A percentile compares a stretch with the other conserved stretches of the same genome.
phyloP scores from a whole-genome alignment of 2,797 vertebrate species.

The Odontamblyopus lacepedii region DNA sequence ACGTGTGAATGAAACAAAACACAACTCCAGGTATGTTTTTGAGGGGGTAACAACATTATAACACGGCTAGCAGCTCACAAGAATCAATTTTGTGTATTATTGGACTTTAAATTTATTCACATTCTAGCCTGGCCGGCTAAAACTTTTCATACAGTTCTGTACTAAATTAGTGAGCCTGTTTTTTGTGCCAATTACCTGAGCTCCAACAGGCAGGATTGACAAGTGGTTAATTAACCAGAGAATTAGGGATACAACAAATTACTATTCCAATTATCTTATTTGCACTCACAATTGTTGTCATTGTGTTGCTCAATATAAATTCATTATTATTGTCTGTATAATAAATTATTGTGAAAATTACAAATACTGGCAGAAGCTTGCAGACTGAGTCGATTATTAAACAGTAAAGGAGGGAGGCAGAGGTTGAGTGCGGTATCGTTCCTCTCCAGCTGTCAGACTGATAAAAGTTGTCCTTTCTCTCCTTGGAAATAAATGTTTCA shows the following conservation, averaged over 20 bases:
- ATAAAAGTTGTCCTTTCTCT: constrained; percentile 19
- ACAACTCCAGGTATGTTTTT: too few species aligned
- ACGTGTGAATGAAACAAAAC: too few species aligned
- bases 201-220: not conserved
- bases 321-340: not conserved
- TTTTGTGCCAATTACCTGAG: not conserved
- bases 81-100: too few species aligned
- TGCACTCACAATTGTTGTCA: not conserved
- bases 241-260: not conserved
- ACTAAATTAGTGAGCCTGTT: not conserved
- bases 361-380: not conserved
- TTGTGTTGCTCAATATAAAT: not conserved
- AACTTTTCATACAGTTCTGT: not conserved
- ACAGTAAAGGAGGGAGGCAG: not conserved
- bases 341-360: not conserved
- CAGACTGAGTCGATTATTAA: not conserved
- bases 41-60: too few species aligned
- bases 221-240: not conserved
- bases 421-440: not conserved
- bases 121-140: not conserved
- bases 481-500: constrained; percentile 11
- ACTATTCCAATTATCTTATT: not conserved
- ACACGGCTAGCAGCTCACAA: too few species aligned
- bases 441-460: not conserved
- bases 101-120: not conserved